Percentiles rank a stretch among this genome's conserved stretches.
Conservation (phyloP, 1,140 invertebrate species). For the Drosophila lini region DNA sequence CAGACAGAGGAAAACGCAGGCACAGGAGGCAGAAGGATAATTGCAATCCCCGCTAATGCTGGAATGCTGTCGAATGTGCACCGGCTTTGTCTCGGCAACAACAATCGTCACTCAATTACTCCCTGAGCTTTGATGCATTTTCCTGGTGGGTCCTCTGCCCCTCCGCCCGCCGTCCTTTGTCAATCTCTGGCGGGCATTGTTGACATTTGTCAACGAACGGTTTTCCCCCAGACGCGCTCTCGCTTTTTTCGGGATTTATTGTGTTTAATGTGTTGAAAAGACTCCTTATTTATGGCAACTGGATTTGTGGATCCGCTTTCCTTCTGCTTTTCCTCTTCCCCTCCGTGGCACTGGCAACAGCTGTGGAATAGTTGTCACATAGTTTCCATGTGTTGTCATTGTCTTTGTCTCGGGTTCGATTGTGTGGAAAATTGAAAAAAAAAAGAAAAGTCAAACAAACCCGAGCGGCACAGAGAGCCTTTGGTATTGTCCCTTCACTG, state of each 20-base stretch:
- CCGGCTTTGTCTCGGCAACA: conserved; percentile 48
- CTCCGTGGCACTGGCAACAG: conserved; percentile 24
- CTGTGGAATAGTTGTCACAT: conserved; percentile 64
- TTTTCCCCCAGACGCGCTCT: conserved; percentile 57
- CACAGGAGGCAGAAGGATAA: conserved; percentile 36
- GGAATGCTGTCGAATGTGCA: conserved; percentile 71
- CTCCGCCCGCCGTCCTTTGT: conserved; percentile 3
- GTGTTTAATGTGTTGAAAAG: conserved; percentile 81
- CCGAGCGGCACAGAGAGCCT: conserved; percentile 9
- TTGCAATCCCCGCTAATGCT: conserved; percentile 74
- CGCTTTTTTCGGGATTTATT: conserved; percentile 69
- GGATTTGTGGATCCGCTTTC: conserved; percentile 26
- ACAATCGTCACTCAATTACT: conserved; percentile 63
- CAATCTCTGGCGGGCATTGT: conserved; percentile 48
- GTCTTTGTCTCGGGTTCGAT: conserved; percentile 61
- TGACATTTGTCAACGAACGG: conserved; percentile 66
- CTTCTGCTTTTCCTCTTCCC: not conserved
- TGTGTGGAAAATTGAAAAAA: conserved; percentile 77
- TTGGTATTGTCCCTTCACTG: conserved; percentile 12
- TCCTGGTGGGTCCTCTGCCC: not conserved
- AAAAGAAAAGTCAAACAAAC: conserved; percentile 31
- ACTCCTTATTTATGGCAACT: conserved; percentile 74
- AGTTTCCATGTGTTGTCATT: conserved; percentile 68
- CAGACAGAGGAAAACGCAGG: conserved; percentile 2
- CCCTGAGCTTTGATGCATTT: conserved; percentile 36